Evolutionary conservation across 2,888 invertebrate species (phyloP), one percentile per base, ranked within the genome.

Genomic region (Drosophila falleni): DNA sequence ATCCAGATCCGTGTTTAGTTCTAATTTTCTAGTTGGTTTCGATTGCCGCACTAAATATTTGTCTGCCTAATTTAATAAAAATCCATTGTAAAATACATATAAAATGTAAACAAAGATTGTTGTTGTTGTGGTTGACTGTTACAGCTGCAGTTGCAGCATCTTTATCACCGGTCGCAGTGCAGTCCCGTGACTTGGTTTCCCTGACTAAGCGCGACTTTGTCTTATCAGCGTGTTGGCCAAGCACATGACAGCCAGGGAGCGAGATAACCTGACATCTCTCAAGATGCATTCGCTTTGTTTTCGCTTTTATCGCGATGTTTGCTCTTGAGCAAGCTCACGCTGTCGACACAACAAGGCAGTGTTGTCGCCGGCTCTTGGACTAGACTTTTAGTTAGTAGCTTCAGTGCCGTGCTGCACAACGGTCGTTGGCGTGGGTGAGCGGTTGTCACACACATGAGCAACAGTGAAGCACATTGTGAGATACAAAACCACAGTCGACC

Each of bases 41-140:
- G 71, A 69, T 29, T 60, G 58, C 50, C 68, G 61, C 63, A 51
- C 61, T 78, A 78, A 78, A 71, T 67, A 71, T 49, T 66, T 67
- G 73, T 86, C 82, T 72, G 82, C 73, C 60, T 83, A 88, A 84
- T 86, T 85, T 84, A 84, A 84, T 82, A 86, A 86, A 82, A 81
- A 82, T 84, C 84, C 70, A 87, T 71, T 88, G 88, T 88, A 88
- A 70, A 74, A 77, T 73, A 80, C 70, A 11, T 73, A 80, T 68
- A 11, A 68, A 29, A 61, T 53, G 10, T 54, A 41, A 44, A 10
- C 42, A 13, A 11, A 41, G 13, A 42, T 15, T 37, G 37, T 39
- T 53, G 39, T 41, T 37, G 23, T 10, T 37, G 37, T 11, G 41
- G n/a, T n/a, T n/a, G n/a, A 8, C 35, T 51, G 6, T 5, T 31